phyloP scores from a whole-genome alignment of 2,113 vertebrate species.

The Entelurus aequoreus region DNA sequence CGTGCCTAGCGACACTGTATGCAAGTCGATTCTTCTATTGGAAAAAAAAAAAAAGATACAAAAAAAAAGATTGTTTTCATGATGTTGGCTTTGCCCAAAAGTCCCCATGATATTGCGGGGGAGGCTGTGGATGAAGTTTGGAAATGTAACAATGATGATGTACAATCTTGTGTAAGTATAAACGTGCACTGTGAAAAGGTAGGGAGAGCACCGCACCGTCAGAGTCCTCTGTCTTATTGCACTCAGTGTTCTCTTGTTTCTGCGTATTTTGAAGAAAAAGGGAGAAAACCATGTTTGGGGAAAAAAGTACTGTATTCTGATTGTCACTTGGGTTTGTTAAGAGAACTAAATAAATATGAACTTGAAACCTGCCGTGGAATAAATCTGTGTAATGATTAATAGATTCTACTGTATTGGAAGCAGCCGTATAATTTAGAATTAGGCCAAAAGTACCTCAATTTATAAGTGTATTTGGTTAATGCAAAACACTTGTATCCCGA shows the following conservation, averaged over 20 bases:
- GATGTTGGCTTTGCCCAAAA: slow-evolving; percentile 62
- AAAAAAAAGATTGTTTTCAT: slow-evolving; percentile 65
- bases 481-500: too few species aligned
- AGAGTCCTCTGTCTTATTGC: slow-evolving; percentile 76
- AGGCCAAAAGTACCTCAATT: too few species aligned
- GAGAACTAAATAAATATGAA: slow-evolving; percentile 75
- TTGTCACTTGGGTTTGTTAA: slow-evolving; percentile 74
- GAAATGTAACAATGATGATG: slow-evolving; percentile 73
- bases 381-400: background rate
- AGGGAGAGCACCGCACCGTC: slow-evolving; percentile 73
- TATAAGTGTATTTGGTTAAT: too few species aligned
- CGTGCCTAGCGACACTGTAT: slow-evolving; percentile 68
- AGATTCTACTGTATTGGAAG: too few species aligned
- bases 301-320: slow-evolving; percentile 73
- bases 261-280: slow-evolving; percentile 51
- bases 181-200: slow-evolving; percentile 78
- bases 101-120: slow-evolving; percentile 29
- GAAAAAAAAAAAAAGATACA: slow-evolving; percentile 9
- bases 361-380: slow-evolving; percentile 56
- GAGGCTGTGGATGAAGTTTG: slow-evolving; percentile 45
- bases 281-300: slow-evolving; percentile 55
- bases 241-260: slow-evolving; percentile 75
- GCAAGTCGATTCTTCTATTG: slow-evolving; percentile 58
- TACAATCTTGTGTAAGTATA: slow-evolving; percentile 77
- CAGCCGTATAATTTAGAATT: too few species aligned